phyloP scores from a whole-genome alignment of 2,797 vertebrate genomes.

The Chaenodraco wilsoni region DNA sequence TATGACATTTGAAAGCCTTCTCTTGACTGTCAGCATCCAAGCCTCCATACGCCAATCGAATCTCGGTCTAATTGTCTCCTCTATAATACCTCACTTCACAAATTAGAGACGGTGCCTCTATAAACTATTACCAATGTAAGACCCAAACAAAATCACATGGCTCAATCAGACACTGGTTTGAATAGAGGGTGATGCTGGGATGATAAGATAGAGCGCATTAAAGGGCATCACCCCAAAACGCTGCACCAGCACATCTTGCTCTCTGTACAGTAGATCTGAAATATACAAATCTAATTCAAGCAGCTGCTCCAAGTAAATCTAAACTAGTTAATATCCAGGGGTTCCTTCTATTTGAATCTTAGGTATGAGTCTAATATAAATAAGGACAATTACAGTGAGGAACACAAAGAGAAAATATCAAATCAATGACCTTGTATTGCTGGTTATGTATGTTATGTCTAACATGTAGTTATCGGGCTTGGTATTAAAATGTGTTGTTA shows the following conservation, averaged over 20 bases:
- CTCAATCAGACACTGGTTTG: slow-evolving; percentile 68
- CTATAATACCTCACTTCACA: slow-evolving; percentile 80
- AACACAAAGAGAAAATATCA: slow-evolving; percentile 33
- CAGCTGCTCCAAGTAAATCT: slow-evolving; percentile 52
- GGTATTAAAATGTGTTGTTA: neutral
- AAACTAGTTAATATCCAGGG: slow-evolving; percentile 35
- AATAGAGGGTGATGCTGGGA: slow-evolving; percentile 64
- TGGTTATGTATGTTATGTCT: neutral
- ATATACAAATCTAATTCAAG: slow-evolving; percentile 66
- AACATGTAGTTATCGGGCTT: neutral
- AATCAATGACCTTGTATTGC: slow-evolving; percentile 35
- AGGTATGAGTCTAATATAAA: slow-evolving; percentile 30
- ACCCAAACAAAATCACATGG: slow-evolving; percentile 62
- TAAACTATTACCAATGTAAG: slow-evolving; percentile 71
- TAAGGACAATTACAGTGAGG: slow-evolving; percentile 19
- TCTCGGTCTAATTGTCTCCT: slow-evolving; percentile 76
- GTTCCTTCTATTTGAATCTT: slow-evolving; percentile 31
- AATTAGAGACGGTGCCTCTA: slow-evolving; percentile 71
- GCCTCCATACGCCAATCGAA: slow-evolving; percentile 74
- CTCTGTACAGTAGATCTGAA: slow-evolving; percentile 50
- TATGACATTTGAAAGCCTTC: slow-evolving; percentile 84
- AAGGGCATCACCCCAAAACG: slow-evolving; percentile 74
- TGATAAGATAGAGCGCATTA: slow-evolving; percentile 75
- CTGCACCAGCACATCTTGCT: slow-evolving; percentile 70
- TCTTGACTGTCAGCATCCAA: slow-evolving; percentile 81